Conservation (phyloP, 2,113 vertebrate genomes). For the Serilophus lunatus region DNA sequence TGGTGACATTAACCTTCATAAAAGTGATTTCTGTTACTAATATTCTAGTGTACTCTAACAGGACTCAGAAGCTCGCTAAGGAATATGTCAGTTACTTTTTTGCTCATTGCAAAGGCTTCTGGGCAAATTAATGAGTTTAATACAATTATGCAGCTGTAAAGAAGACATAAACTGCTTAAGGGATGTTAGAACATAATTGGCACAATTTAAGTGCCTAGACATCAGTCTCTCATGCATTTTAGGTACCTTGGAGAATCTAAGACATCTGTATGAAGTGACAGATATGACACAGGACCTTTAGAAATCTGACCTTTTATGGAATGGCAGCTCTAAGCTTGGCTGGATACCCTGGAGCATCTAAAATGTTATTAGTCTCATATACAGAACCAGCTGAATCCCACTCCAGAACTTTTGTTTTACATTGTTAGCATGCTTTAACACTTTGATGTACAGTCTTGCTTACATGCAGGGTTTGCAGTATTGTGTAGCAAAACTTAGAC, state of each 20-base stretch:
- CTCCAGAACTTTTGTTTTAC: background rate
- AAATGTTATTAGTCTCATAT: background rate
- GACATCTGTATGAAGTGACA: background rate
- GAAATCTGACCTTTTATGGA: background rate
- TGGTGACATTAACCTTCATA: background rate
- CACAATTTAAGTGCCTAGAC: background rate
- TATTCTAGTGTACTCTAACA: background rate
- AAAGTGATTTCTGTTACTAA: background rate
- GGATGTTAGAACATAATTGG: background rate
- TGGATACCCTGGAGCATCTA: background rate
- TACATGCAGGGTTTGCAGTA: background rate
- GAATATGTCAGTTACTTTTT: background rate
- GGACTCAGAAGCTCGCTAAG: background rate
- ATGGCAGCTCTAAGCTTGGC: background rate
- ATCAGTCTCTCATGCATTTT: background rate
- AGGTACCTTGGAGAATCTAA: background rate
- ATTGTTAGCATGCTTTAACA: background rate
- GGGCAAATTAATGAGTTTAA: background rate
- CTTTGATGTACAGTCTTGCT: background rate
- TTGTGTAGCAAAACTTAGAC: background rate
- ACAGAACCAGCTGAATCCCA: background rate
- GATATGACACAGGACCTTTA: background rate
- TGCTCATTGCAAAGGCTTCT: background rate
- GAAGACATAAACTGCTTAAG: background rate
- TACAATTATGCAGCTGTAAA: background rate